Base-by-base conservation (phyloP, 2,797 vertebrate species). In the Manis crassicaudata region DNA sequence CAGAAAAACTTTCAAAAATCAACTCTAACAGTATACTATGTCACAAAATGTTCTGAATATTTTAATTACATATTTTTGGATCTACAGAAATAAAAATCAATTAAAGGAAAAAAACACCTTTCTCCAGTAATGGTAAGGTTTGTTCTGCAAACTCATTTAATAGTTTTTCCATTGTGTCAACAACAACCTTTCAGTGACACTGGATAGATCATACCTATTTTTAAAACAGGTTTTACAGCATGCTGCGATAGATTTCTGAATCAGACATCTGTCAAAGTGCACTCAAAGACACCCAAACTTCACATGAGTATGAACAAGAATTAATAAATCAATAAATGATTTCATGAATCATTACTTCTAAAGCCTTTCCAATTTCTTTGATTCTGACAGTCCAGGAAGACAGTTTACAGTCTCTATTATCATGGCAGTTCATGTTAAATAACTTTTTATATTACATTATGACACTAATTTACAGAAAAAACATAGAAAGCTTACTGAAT, bases 141-240 rank as follows among this genome's bases (percentile, higher is more conserved):
- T 87, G 65, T 62, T 96, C 70, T 54, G 65, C 40, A 96, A 94
- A 95, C 56, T 96, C 85, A 92, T 67, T 95, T 93, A 80, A 83
- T 67, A 85, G 63, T 84, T 97, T 95, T 95, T 96, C 92, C 88
- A 77, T 52, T 95, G 50, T 73, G 92, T 95, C 96, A 95, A 95
- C 60, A 95, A 94, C 63, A 95, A 94, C 37, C 81, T 96, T 81
- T 85, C 63, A 84, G 29, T 88, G 80, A 92, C 94, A 95, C 46
- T 1, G 43, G 85, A 43, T 90, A 54, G 76, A 67, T 96, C 94
- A 92, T 84, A 89, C 25, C 83, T 97, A 96, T 96, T 97, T 97
- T 96, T 96, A 97, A 96, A 97, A 96, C 79, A 93, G 88, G 91
- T 95, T 95, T 94, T 84, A 96, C 52, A 95, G 50, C 92, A 94